Evolutionary conservation across 2,888 invertebrate genomes (phyloP), one percentile per base, ranked within the genome.

Genomic region (Archaeoteleia sp.): DNA sequence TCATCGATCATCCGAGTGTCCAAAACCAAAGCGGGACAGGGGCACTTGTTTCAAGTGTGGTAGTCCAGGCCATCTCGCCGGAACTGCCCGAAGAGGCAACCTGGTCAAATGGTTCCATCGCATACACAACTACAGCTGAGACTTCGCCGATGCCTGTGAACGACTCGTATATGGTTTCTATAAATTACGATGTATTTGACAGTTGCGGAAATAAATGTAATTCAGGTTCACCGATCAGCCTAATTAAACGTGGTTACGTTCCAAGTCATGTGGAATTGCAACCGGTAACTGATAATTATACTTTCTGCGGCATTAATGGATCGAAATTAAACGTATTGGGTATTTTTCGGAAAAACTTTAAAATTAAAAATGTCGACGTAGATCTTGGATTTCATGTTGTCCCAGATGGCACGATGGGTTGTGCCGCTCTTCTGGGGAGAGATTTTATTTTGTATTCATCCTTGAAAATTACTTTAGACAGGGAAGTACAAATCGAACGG

Each of bases 41-140:
- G 45, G 53, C 5, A 27, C 51, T 7, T 51, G 61, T 10, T 61
- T 45, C 29, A 14, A 27, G 6, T 51, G 61, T 14, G 61, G 61
- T 1, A 35, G 12, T 7, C 39, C 14, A 9, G 27, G 20, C 7
- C 63, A 55, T 39, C 48, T n/a, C n/a, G n/a, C n/a, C n/a, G n/a
- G n/a, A n/a, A n/a, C n/a, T n/a, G n/a, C n/a, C n/a, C n/a, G n/a
- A n/a, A n/a, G n/a, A n/a, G n/a, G 7, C 27, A 32, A 34, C 1
- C 30, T 12, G 3, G 8, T 3, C 30, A 30, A 12, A 30, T 4
- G n/a, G 25, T 8, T 13, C 42, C 13, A 1, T 1, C n/a, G 25
- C 13, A 13, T n/a, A 27, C 8, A 48, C n/a, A 10, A 10, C 12
- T n/a, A 12, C 27, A 27, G 1, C 13, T 45, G 2, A 32, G 0